Evolutionary conservation across 2,113 vertebrate genomes (phyloP), one percentile per base, ranked within the genome.

Genomic region (Hemichromis elongatus): DNA sequence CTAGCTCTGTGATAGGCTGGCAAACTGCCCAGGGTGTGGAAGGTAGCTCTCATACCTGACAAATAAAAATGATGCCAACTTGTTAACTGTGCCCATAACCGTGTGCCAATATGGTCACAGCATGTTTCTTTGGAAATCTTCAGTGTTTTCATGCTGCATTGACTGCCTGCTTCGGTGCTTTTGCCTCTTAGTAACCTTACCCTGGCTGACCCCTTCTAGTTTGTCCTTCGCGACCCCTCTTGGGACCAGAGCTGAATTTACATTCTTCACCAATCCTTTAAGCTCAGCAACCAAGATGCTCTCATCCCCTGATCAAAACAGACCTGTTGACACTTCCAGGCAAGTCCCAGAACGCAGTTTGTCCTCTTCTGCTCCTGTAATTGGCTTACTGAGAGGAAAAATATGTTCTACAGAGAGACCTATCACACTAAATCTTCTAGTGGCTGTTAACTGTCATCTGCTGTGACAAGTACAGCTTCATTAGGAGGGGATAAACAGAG

Each of bases 191-290:
- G 86, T 86, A 84, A 88, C 84, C 55, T 66, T 30, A 89, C 73
- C 77, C 79, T 26, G 35, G 16, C 16, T 12, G 18, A 77, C 80
- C 80, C 84, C 70, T 55, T 59, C 77, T 57, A 53, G 28, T 45
- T 80, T 81, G 79, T 89, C 82, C 80, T 85, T n/a, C 2, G 12
- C n/a, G 83, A 92, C 70, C 81, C 78, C 80, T 83, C 82, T 3
- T 21, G 30, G 19, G 42, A 80, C 77, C 82, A 33, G 85, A 86
- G 73, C 85, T 91, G 91, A 89, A 93, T 95, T 92, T 91, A 94
- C 94, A 96, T 96, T 96, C 94, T 95, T 94, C 73, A 63, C 19
- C 86, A 93, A 96, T 94, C 95, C 95, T 93, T 95, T 96, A 96
- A 96, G 95, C 95, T 94, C 35, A 18, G 56, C 70, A 18, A 88